Evolutionary conservation across 2,888 invertebrate genomes (phyloP).

Genomic region (Phragmatobia fuliginosa): DNA sequence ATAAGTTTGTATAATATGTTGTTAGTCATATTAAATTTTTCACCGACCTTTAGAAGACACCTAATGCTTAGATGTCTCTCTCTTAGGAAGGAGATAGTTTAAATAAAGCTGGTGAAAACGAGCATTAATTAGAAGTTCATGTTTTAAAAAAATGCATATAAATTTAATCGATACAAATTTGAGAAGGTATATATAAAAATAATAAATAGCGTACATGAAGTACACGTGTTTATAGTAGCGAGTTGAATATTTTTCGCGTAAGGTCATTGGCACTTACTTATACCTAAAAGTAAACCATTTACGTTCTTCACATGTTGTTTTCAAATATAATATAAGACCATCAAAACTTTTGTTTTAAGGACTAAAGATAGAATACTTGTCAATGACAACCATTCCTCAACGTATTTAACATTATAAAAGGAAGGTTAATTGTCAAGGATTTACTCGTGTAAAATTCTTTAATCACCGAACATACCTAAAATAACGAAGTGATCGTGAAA

Average conservation of each 20-base stretch:
- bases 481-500: slow-evolving; percentile 26
- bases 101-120: no score
- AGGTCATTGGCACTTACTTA: neutral
- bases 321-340: neutral
- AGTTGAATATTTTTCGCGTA: neutral
- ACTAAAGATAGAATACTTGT: neutral
- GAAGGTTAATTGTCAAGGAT: neutral
- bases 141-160: no score
- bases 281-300: neutral
- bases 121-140: no score
- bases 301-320: neutral
- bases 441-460: neutral
- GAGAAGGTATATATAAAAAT: neutral
- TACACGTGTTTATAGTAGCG: neutral
- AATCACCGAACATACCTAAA: neutral
- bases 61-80: no score
- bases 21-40: no score
- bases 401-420: neutral
- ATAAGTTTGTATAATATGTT: no score
- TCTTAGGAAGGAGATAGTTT: no score
- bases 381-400: neutral
- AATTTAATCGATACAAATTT: neutral
- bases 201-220: neutral
- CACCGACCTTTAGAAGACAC: no score
- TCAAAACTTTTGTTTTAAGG: neutral